Evolutionary conservation across 2,113 vertebrate species (phyloP).

Genomic region (Toxotes chatareus): DNA sequence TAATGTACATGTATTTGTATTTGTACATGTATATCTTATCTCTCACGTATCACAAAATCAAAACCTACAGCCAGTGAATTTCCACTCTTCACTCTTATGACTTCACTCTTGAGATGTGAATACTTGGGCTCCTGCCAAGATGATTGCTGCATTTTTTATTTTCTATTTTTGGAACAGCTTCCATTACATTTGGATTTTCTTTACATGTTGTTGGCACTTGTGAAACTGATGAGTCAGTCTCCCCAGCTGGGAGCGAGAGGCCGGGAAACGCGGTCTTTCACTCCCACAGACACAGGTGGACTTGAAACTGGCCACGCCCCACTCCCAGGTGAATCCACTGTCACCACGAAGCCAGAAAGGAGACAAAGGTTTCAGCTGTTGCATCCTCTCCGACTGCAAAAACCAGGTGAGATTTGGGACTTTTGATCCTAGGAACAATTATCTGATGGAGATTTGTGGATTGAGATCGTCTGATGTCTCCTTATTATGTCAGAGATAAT

Average conservation of each 20-base stretch:
- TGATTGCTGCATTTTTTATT: not conserved
- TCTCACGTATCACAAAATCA: too few relatives aligned
- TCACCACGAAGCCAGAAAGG: constrained; percentile 1
- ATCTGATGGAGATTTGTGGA: not conserved
- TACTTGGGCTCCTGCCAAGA: not conserved
- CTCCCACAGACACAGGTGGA: constrained; percentile 33
- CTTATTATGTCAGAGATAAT: not conserved
- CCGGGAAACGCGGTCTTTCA: not conserved
- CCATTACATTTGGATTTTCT: not conserved
- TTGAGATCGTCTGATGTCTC: not conserved
- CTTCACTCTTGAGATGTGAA: not conserved
- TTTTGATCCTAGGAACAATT: not conserved
- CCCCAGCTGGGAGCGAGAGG: not conserved
- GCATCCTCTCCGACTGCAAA: not conserved
- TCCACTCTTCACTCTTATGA: not conserved
- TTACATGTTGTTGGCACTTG: not conserved
- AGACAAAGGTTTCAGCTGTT: not conserved
- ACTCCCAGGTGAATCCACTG: constrained; percentile 50
- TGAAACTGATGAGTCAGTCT: constrained; percentile 56
- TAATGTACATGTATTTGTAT: too few relatives aligned
- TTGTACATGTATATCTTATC: too few relatives aligned
- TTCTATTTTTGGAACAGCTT: constrained; percentile 16
- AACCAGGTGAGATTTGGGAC: constrained; percentile 20
- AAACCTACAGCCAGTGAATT: not conserved
- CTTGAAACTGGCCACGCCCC: constrained; percentile 25